These are phyloP conservation scores for Rhinichthys osculus DNA, from an alignment of 2,797 vertebrate species.

Conservation along the genomic window DNA sequence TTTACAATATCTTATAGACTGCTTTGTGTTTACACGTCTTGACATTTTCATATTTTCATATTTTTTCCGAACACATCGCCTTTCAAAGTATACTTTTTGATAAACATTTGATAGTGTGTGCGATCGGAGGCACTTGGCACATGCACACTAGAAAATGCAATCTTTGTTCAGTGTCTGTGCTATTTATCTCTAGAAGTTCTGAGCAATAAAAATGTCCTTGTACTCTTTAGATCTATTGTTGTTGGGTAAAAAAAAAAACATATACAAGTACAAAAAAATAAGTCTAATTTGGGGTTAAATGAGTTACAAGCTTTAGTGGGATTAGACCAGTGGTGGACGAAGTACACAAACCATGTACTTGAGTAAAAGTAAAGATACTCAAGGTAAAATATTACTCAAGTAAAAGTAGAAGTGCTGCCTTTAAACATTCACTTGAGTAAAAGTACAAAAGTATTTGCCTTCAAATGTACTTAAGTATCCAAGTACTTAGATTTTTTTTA, in stretches of 20 bases:
- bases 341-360: too few species aligned
- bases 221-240: not conserved
- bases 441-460: too few species aligned
- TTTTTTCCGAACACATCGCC: not conserved
- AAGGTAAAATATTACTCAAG: too few species aligned
- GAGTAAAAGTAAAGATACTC: too few species aligned
- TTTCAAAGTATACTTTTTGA: not conserved
- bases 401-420: too few species aligned
- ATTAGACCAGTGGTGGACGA: too few species aligned
- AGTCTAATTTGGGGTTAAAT: not conserved
- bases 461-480: too few species aligned
- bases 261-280: not conserved
- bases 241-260: not conserved
- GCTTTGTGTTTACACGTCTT: not conserved
- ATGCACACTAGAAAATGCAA: too few species aligned
- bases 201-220: not conserved
- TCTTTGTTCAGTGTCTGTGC: not conserved
- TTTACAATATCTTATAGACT: not conserved
- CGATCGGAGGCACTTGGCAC: not conserved
- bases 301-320: not conserved
- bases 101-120: not conserved
- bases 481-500: too few species aligned
- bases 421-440: too few species aligned
- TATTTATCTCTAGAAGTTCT: not conserved
- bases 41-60: not conserved